Evolutionary conservation across 2,797 vertebrate genomes (phyloP).

Genomic region (Tenualosa thibaudeaui): DNA sequence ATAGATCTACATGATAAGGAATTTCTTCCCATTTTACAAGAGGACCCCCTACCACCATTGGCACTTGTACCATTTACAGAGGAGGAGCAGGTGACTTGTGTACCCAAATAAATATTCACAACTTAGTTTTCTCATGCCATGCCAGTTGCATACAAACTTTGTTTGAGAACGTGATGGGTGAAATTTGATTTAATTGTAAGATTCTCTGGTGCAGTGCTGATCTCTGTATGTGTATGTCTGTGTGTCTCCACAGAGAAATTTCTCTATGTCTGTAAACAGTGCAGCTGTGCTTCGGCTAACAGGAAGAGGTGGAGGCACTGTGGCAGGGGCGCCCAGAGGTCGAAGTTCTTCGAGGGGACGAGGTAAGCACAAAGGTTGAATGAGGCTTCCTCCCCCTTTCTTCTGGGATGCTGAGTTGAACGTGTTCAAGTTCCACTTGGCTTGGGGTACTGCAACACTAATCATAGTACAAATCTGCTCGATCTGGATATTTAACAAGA

Average conservation of each 20-base stretch:
- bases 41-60: conserved; percentile 93
- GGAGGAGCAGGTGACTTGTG: conserved; percentile 91
- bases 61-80: conserved; percentile 98
- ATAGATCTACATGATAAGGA: conserved; percentile 97
- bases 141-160: neutral
- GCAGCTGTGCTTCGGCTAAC: conserved; percentile 92
- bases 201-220: neutral
- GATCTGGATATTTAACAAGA: no score
- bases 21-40: conserved; percentile 96
- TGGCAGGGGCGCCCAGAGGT: conserved; percentile 92
- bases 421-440: no score
- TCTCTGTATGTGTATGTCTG: neutral
- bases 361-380: conserved; percentile 77
- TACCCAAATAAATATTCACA: neutral
- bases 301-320: conserved; percentile 89
- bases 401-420: no score
- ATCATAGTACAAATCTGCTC: no score
- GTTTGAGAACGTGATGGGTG: neutral
- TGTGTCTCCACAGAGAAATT: conserved; percentile 89
- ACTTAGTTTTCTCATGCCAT: no score
- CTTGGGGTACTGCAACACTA: no score
- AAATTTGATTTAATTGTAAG: neutral
- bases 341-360: conserved; percentile 97
- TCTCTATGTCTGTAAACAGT: conserved; percentile 99
- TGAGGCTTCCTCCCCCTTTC: no score